These are phyloP conservation scores for Calliopum simillimum DNA, from an alignment of 2,888 invertebrate genomes.

Conservation along the genomic window DNA sequence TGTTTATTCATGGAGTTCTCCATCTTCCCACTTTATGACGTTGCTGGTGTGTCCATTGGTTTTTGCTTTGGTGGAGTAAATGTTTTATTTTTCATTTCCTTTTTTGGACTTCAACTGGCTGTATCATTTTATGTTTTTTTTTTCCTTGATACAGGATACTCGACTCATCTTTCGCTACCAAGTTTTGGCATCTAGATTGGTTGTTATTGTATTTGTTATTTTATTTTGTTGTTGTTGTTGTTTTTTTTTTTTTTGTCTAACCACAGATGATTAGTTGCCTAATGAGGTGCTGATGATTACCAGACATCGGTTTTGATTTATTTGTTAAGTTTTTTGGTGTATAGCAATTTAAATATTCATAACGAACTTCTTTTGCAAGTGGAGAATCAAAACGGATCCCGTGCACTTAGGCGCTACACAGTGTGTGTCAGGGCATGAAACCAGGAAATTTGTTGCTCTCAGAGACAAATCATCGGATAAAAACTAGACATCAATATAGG, in stretches of 20 bases:
- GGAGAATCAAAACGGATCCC: too few species aligned
- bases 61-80: neutral
- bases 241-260: conserved; percentile 29
- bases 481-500: too few species aligned
- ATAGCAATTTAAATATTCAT: too few species aligned
- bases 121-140: neutral
- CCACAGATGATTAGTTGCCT: conserved; percentile 63
- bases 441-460: too few species aligned
- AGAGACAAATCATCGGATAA: too few species aligned
- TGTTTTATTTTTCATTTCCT: neutral
- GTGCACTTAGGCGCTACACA: too few species aligned
- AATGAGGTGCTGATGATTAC: conserved; percentile 57
- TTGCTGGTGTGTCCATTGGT: neutral
- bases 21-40: neutral
- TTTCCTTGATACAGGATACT: neutral
- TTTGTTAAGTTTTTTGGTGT: neutral
- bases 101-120: neutral
- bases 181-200: neutral
- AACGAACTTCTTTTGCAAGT: too few species aligned
- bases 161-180: neutral
- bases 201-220: neutral
- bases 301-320: conserved; percentile 20
- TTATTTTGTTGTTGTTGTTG: too few species aligned
- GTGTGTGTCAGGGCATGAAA: too few species aligned
- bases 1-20: conserved; percentile 41